Evolutionary conservation across 2,797 vertebrate genomes (phyloP).

Genomic region (Pipistrellus nathusii): DNA sequence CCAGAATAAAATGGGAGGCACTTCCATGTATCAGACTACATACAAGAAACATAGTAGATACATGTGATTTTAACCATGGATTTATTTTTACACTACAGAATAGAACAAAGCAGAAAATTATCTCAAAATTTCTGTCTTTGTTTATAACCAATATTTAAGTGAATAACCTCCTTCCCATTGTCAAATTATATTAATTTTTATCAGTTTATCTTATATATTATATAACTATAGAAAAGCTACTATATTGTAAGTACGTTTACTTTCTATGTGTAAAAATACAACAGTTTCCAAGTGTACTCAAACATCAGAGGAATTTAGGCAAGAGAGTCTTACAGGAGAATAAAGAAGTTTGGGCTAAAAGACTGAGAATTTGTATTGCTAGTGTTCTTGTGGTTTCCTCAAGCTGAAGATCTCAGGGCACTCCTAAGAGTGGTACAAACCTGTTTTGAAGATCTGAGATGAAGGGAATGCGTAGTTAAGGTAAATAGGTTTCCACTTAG

Average conservation of each 20-base stretch:
- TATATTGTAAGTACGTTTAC: background rate
- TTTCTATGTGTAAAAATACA: background rate
- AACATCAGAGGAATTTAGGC: background rate
- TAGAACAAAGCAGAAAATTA: background rate
- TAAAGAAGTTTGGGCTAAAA: background rate
- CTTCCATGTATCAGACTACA: background rate
- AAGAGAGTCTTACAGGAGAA: background rate
- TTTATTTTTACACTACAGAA: constrained; percentile 22
- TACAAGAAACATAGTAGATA: background rate
- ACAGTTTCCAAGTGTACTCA: background rate
- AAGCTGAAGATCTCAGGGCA: background rate
- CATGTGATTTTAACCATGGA: background rate
- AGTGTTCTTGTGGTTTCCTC: background rate
- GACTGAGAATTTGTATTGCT: accelerated
- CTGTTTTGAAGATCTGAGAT: background rate
- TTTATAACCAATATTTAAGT: background rate
- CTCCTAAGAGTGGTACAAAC: background rate
- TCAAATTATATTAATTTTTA: background rate
- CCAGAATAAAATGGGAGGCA: background rate
- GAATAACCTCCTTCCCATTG: background rate
- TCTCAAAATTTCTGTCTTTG: background rate
- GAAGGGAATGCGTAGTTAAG: background rate
- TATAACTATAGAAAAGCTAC: background rate
- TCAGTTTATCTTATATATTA: background rate
- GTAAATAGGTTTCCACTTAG: background rate